These are phyloP conservation scores for Mactra quadrangularis DNA, from an alignment of 1,140 invertebrate genomes.

Conservation along the genomic window DNA sequence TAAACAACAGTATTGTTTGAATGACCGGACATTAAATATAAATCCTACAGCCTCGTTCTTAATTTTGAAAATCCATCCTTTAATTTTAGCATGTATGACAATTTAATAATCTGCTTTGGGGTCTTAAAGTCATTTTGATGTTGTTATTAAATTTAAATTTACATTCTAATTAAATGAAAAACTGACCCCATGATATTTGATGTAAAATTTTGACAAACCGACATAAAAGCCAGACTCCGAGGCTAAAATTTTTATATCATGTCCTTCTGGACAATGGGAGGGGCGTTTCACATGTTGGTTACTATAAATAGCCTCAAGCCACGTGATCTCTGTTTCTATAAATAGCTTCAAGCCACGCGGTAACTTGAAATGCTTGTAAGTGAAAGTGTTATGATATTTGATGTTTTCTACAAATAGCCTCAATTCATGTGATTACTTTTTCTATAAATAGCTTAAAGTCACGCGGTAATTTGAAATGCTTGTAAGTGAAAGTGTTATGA, in stretches of 20 bases:
- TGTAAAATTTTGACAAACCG: slow-evolving; percentile 46
- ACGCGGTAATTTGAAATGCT: too few species aligned
- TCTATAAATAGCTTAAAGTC: too few species aligned
- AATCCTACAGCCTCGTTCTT: slow-evolving; percentile 9
- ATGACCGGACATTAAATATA: neutral
- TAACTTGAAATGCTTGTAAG: too few species aligned
- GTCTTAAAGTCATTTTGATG: slow-evolving; percentile 51
- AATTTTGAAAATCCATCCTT: slow-evolving; percentile 29
- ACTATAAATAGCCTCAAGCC: too few species aligned
- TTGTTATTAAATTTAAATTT: slow-evolving; percentile 59
- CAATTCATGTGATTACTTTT: too few species aligned
- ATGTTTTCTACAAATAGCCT: too few species aligned
- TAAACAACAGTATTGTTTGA: neutral
- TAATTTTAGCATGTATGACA: slow-evolving; percentile 48
- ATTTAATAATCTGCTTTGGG: slow-evolving; percentile 40
- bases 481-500: neutral
- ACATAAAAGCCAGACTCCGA: slow-evolving; percentile 18
- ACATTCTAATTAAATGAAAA: slow-evolving; percentile 54
- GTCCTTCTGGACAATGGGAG: neutral
- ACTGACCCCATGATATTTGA: slow-evolving; percentile 30
- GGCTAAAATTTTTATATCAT: slow-evolving; percentile 3
- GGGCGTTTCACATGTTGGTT: neutral
- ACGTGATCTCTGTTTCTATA: too few species aligned
- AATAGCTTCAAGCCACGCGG: too few species aligned
- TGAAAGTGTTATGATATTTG: neutral